Evolutionary conservation across 2,113 vertebrate genomes (phyloP), one percentile per base, ranked within the genome.

Genomic region (Mystacornis crossleyi): DNA sequence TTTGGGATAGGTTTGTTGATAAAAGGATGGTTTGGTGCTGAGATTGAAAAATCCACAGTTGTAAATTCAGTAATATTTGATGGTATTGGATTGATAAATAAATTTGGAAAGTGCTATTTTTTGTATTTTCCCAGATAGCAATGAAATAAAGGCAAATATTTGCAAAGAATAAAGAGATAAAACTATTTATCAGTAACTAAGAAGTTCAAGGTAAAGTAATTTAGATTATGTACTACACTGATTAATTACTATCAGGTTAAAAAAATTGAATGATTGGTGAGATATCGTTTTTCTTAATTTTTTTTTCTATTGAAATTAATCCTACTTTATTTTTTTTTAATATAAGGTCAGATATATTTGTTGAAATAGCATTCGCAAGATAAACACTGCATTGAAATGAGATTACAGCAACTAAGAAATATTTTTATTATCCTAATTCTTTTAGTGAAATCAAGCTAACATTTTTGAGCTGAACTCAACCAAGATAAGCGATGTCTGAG

Each of bases 201-300:
- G 38, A 38, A 69, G 12, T 14, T 80, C 18, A 62, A 65, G 6
- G 14, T 51, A 42, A 88, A 77, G 8, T 11, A 75, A 58, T 51
- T 61, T 62, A 48, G 5, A 19, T n/a, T 7, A 18, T 21, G 18
- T 21, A 12, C 8, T 40, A 29, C n/a, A 25, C 31, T 57, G 18
- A 61, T 67, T 58, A 81, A 50, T 67, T 70, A 20, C 5, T 45
- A 36, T 12, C 25, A 70, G 42, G 23, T 3, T 23, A 75, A 48
- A 66, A 20, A 66, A 33, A 4, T 25, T 33, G 3, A 66, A n/a
- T 42, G 7, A 23, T 8, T 62, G 4, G 3, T 34, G 50, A 58
- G 4, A n/a, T 55, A 51, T 8, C 9, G 0, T 29, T 85, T 38
- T 28, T 29, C 31, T 28, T 53, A 0, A 3, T 29, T 72, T 71